A percentile compares a stretch with the other conserved stretches of the same genome.
phyloP scores from a whole-genome alignment of 2,888 invertebrate genomes.

The Leptinotarsa haldemani region DNA sequence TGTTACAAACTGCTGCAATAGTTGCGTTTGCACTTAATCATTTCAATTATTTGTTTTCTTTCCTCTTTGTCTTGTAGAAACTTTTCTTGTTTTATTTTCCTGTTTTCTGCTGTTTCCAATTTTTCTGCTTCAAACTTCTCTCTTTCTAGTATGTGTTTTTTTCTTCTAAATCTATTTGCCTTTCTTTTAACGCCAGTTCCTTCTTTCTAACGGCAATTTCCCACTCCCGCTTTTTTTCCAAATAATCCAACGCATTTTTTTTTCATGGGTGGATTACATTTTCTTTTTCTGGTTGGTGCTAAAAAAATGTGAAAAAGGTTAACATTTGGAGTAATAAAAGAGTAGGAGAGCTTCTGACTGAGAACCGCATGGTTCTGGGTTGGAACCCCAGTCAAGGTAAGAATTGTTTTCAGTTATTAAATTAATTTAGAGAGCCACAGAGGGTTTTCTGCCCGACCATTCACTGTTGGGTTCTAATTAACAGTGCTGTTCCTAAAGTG shows the following conservation, averaged over 20 bases:
- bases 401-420: background rate
- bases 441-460: no score
- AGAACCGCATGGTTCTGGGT: no score
- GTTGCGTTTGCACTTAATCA: background rate
- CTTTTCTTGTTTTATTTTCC: no score
- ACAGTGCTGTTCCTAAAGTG: no score
- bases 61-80: background rate
- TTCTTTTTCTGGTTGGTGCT: background rate
- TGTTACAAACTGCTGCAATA: background rate
- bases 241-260: background rate
- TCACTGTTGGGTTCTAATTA: no score
- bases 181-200: background rate
- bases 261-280: background rate
- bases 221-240: background rate
- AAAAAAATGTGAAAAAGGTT: no score
- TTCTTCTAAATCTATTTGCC: background rate
- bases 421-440: no score
- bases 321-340: no score
- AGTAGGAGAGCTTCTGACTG: no score
- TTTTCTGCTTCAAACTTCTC: no score
- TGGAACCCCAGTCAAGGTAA: no score
- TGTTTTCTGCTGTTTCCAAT: no score
- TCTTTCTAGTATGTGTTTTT: background rate
- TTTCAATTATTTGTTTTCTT: background rate
- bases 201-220: background rate